Base-by-base conservation (phyloP, 2,113 vertebrate genomes). In the Mirounga angustirostris region DNA sequence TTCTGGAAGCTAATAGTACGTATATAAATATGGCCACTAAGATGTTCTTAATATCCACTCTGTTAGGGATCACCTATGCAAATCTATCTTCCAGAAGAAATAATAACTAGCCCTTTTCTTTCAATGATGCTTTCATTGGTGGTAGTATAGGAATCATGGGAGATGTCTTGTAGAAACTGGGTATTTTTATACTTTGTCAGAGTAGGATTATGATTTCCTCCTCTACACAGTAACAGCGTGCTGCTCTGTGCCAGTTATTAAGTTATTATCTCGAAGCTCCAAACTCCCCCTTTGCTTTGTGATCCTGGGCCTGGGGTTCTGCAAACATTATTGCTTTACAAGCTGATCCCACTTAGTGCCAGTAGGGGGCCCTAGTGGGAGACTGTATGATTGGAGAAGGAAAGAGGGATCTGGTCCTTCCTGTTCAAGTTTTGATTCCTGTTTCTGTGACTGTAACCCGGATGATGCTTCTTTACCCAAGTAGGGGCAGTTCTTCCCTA, bases 81-180 rank as follows among this genome's bases (percentile, higher is more conserved):
- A 59, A 67, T 69, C 78, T 94, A n/a, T 56, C 26, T 94, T 89
- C 30, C n/a, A 74, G 43, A 89, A 96, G 82, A 88, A 84, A 74
- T 81, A 76, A 65, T 58, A 80, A 74, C 11, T 36, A 56, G 2
- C 12, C 36, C 54, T 80, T 94, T 58, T 79, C 65, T 36, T 81
- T n/a, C 58, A 46, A 54, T 24, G 16, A n/a, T 78, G 24, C 40
- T 63, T 58, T 43, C 78, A 54, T 90, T 36, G 76, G 36, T 82
- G 36, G 69, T 73, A 36, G 36, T 43, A 13, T 59, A 73, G 61
- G 87, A 84, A 88, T 56, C n/a, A 50, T 21, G 50, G 43, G 71
- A 33, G 50, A 24, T n/a, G 15, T 73, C 67, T 33, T 30, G 1
- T 43, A 65, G 61, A 24, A 82, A 28, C 11, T 40, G 59, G 33